A percentile compares a stretch with the other conserved stretches of the same genome.
These are phyloP conservation scores for Spodoptera frugiperda DNA, from an alignment of 1,140 invertebrate genomes.

Conservation along the genomic window DNA sequence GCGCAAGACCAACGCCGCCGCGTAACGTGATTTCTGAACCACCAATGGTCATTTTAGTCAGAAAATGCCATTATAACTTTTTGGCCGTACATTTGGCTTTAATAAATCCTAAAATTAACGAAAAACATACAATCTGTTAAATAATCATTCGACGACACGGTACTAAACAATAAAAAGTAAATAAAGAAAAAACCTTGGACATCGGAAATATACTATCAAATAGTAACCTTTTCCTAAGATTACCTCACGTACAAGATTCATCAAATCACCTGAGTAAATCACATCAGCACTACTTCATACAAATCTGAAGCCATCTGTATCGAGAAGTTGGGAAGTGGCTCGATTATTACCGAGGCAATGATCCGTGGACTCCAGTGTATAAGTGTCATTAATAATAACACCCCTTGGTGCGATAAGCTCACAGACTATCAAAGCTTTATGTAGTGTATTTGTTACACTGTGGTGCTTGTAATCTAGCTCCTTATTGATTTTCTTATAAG, in stretches of 20 bases:
- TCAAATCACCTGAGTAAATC: not conserved
- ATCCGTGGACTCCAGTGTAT: not conserved
- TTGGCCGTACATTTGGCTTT: no score
- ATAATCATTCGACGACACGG: no score
- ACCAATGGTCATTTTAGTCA: no score
- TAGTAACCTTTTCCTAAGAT: no score
- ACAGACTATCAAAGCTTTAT: not conserved
- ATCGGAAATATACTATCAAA: no score
- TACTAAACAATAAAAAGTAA: no score
- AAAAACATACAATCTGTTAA: no score
- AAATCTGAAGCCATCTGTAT: slow-evolving; percentile 12
- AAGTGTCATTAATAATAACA: slow-evolving; percentile 18
- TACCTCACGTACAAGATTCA: not conserved
- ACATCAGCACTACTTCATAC: not conserved
- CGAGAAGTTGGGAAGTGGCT: not conserved
- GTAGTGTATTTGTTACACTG: slow-evolving; percentile 6
- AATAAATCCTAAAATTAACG: no score
- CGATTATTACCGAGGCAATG: slow-evolving; percentile 14
- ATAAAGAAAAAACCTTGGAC: no score
- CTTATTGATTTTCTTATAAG: not conserved
- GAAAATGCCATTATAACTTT: no score
- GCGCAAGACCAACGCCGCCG: no score
- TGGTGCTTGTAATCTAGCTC: not conserved
- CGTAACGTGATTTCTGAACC: no score
- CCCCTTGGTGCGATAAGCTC: slow-evolving; percentile 3